Evolutionary conservation across 2,888 invertebrate species (phyloP), one percentile per base, ranked within the genome.

Genomic region (Amblyjoppa fuscipennis): DNA sequence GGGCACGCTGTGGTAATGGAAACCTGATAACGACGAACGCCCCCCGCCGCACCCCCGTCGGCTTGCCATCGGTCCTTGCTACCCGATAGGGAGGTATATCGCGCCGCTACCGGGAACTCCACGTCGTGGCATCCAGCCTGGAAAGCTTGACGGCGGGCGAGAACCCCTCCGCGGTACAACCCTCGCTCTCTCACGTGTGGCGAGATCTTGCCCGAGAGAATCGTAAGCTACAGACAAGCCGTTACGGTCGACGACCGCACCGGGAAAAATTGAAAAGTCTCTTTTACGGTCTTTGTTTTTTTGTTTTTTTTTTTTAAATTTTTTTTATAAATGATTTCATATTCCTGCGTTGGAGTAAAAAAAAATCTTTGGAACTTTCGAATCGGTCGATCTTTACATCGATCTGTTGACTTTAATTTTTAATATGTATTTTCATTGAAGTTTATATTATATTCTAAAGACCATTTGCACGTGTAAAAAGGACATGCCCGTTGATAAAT

Each of bases 21-120:
- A 91, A 91, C 90, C 91, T 90, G 91, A 91, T 92, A 92, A 91
- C 91, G 89, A 90, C 90, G 84, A 87, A 87, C 87, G 34, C 13
- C 5, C 31, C n/a, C 13, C 45, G 3, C 45, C 16, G 45, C 41
- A 41, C 41, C 41, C 7, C 11, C 85, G 84, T 87, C 86, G 81
- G 85, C 70, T 83, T 83, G 83, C 88, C 87, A 87, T 87, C 85
- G 86, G 84, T 85, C 79, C 70, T 81, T 77, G 81, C 81, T 75
- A 78, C 83, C 76, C 85, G 87, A 85, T 87, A 78, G 81, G 79
- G 74, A 75, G 75, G 68, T 71, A 70, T 61, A 76, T 49, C 45
- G 51, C 20, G 13, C 51, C 34, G 20, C 61, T 28, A 76, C 59
- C 45, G 75, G 31, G 45, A 76, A 64, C 56, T 49, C 25, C 51